Evolutionary conservation across 2,888 invertebrate species (phyloP).

Genomic region (Allacma fusca): DNA sequence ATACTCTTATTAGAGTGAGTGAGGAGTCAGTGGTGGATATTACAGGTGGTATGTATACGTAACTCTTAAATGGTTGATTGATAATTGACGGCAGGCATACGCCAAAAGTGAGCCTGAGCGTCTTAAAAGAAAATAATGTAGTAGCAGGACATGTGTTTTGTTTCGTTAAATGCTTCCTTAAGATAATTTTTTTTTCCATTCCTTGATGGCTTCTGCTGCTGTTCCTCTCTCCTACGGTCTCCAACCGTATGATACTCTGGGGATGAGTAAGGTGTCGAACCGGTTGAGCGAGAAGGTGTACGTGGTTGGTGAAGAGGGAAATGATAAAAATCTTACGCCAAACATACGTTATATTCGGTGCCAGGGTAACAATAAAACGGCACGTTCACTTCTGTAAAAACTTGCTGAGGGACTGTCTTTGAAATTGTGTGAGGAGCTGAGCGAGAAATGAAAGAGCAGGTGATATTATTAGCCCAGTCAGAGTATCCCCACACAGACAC

Average conservation of each 20-base stretch:
- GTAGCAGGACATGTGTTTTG: slow-evolving; percentile 42
- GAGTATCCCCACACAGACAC: no score
- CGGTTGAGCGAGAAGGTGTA: slow-evolving; percentile 38
- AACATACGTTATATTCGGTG: slow-evolving; percentile 38
- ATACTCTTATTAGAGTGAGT: neutral
- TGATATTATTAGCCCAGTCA: slow-evolving; percentile 36
- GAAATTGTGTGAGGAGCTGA: slow-evolving; percentile 1
- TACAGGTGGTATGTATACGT: slow-evolving; percentile 3
- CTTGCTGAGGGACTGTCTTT: slow-evolving; percentile 27
- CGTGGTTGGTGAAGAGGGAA: neutral
- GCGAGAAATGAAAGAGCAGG: slow-evolving; percentile 30
- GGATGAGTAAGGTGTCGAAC: slow-evolving; percentile 30
- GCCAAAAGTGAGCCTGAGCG: slow-evolving; percentile 39
- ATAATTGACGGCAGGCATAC: slow-evolving; percentile 39
- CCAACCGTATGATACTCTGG: neutral
- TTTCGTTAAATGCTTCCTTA: slow-evolving; percentile 40
- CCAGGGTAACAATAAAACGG: slow-evolving; percentile 32
- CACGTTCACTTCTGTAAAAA: slow-evolving; percentile 37
- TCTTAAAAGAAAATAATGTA: slow-evolving; percentile 33
- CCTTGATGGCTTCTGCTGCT: slow-evolving; percentile 17
- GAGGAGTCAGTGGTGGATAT: neutral
- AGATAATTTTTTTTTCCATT: slow-evolving; percentile 28
- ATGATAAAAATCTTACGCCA: slow-evolving; percentile 42
- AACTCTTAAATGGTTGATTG: slow-evolving; percentile 41
- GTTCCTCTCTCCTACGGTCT: neutral